These are phyloP conservation scores for Pyrocephalus nanus DNA, from an alignment of 2,797 vertebrate genomes.

Conservation along the genomic window DNA sequence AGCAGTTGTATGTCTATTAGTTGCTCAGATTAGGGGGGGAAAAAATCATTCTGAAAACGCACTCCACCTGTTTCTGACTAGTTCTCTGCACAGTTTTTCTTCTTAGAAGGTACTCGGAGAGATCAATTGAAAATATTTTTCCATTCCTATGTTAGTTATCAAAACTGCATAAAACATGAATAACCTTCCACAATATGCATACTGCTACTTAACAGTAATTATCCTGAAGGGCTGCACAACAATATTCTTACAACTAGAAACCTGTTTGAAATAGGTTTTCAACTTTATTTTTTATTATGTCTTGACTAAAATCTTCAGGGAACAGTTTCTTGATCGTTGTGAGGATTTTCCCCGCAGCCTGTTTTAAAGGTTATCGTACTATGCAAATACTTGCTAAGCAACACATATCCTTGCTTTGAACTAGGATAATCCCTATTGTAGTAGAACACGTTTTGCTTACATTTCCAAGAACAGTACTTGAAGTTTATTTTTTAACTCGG, in stretches of 20 bases:
- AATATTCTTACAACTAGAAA: not conserved
- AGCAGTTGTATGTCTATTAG: not conserved
- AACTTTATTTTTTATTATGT: conserved; percentile 22
- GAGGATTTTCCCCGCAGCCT: not conserved
- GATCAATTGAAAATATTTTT: not conserved
- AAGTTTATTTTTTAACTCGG: not conserved
- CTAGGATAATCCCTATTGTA: not conserved
- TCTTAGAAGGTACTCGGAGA: not conserved
- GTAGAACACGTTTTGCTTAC: conserved; percentile 10
- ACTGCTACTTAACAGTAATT: not conserved
- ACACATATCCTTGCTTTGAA: not conserved
- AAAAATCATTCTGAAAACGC: not conserved
- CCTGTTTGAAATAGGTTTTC: not conserved
- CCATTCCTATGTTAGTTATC: not conserved
- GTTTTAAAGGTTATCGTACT: not conserved
- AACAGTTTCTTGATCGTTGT: not conserved
- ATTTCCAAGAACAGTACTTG: not conserved
- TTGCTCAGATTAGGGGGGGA: not conserved
- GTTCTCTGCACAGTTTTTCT: not conserved
- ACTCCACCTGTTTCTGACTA: conserved; percentile 4
- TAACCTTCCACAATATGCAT: not conserved
- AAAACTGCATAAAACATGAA: not conserved
- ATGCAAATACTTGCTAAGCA: not conserved
- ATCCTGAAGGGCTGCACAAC: not conserved
- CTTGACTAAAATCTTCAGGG: not conserved